phyloP scores from a whole-genome alignment of 2,888 invertebrate genomes.

The Candidula unifasciata region DNA sequence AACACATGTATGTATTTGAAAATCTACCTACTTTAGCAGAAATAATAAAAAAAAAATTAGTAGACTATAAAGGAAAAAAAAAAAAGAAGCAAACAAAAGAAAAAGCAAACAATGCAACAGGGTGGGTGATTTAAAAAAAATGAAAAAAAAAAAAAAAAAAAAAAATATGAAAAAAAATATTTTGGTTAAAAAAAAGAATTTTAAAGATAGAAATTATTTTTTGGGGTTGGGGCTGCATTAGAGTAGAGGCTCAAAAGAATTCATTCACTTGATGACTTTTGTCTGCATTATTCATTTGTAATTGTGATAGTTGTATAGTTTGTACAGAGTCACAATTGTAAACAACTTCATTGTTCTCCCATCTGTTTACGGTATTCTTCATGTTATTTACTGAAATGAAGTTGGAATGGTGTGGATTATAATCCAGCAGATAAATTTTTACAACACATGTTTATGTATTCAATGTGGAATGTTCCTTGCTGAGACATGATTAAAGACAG shows the following conservation, averaged over 20 bases:
- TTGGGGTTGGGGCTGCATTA: neutral
- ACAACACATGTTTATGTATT: neutral
- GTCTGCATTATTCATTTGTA: slow-evolving; percentile 16
- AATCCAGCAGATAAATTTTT: neutral
- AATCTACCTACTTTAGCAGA: neutral
- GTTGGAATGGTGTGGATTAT: neutral
- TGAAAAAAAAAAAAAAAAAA: slow-evolving; percentile 13
- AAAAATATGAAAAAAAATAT: neutral
- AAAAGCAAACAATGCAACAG: neutral
- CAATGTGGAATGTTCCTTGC: neutral
- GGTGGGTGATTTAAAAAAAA: neutral
- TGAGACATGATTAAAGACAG: neutral
- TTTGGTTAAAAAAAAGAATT: slow-evolving; percentile 14
- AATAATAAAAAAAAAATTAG: neutral
- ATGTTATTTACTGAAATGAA: slow-evolving; percentile 12
- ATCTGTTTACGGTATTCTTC: neutral
- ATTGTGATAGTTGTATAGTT: slow-evolving; percentile 16
- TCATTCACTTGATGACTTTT: neutral
- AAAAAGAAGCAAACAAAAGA: neutral
- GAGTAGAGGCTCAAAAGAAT: neutral
- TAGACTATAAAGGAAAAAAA: neutral
- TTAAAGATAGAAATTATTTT: neutral
- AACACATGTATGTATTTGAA: neutral
- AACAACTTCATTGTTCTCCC: neutral
- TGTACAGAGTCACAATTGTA: slow-evolving; percentile 14